Evolutionary conservation across 2,888 invertebrate genomes (phyloP).

Genomic region (Hyles lineata): DNA sequence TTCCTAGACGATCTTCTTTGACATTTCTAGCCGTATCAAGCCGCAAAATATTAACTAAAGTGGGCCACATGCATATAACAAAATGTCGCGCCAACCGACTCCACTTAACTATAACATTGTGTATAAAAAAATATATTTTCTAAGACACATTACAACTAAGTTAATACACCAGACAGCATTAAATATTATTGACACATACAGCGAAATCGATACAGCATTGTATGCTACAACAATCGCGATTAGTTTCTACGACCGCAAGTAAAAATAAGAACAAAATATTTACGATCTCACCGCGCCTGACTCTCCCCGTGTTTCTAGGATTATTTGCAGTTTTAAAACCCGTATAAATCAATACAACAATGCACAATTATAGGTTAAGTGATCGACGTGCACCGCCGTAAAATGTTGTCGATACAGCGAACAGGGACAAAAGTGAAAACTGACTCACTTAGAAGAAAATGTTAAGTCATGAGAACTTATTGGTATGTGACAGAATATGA

Average conservation of each 20-base stretch:
- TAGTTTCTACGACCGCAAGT: conserved; percentile 17
- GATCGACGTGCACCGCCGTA: conserved; percentile 9
- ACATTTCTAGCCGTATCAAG: too few species aligned
- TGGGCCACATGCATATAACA: too few species aligned
- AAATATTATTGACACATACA: neutral
- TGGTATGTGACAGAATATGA: neutral
- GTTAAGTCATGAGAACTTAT: neutral
- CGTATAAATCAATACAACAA: conserved; percentile 21
- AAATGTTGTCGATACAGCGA: conserved; percentile 3
- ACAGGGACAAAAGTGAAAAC: conserved; percentile 15
- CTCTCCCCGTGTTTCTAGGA: conserved; percentile 17
- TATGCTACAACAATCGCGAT: neutral
- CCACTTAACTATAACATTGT: too few species aligned
- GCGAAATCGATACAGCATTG: neutral
- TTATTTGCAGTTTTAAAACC: conserved; percentile 3
- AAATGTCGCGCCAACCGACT: too few species aligned
- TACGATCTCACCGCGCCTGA: conserved; percentile 13
- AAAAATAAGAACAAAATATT: conserved; percentile 8
- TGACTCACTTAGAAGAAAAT: conserved; percentile 2
- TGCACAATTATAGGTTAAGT: conserved; percentile 20
- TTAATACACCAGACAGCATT: too few species aligned
- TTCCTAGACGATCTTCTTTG: too few species aligned
- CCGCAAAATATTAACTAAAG: too few species aligned
- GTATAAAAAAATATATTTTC: too few species aligned
- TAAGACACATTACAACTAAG: too few species aligned